Percentiles rank a stretch among this genome's conserved stretches.
phyloP scores from a whole-genome alignment of 2,797 vertebrate genomes.

The Micrastur ruficollis region DNA sequence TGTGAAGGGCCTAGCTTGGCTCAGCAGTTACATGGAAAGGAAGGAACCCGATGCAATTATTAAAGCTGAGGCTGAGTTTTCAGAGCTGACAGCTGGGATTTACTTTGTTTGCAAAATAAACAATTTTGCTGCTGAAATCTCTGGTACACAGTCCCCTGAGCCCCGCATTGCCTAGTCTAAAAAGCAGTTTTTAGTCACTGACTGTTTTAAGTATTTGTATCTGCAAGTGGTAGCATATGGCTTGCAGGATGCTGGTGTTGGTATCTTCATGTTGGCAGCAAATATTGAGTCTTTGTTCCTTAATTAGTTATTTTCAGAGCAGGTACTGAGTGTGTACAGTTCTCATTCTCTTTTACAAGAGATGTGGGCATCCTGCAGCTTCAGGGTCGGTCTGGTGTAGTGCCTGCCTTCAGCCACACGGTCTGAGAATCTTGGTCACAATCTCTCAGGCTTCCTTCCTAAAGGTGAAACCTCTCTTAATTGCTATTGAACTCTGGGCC shows the following conservation, averaged over 20 bases:
- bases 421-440: background rate
- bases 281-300: background rate
- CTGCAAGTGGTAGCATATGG: background rate
- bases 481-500: background rate
- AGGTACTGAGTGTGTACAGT: background rate
- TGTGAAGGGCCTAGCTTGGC: background rate
- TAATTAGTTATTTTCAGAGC: background rate
- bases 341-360: background rate
- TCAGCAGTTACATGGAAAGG: background rate
- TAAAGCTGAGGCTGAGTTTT: conserved; percentile 10
- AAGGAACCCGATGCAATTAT: background rate
- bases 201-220: background rate
- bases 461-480: background rate
- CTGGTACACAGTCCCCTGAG: background rate
- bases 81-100: background rate
- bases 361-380: background rate
- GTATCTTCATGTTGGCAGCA: background rate
- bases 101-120: background rate
- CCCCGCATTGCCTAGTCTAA: background rate
- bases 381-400: background rate
- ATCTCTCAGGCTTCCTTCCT: background rate
- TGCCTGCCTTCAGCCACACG: background rate
- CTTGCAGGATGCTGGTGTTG: background rate
- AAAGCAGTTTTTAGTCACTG: background rate
- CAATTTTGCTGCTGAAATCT: background rate